Evolutionary conservation across 2,797 vertebrate species (phyloP), one percentile per base, ranked within the genome.

Genomic region (Smutsia gigantea): DNA sequence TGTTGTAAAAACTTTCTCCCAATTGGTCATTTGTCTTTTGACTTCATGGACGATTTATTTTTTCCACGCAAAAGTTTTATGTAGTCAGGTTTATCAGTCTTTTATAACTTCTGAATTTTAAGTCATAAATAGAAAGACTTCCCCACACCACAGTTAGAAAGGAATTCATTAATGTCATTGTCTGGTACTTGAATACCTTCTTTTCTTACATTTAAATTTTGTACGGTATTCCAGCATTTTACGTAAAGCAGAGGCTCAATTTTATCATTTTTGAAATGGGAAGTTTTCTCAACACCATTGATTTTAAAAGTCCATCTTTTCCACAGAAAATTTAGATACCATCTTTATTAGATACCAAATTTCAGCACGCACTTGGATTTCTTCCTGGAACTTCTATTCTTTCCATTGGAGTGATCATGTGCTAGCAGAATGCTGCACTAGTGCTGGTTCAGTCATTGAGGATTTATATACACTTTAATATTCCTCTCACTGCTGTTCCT

Each of bases 281-380:
- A 66, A 90, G 51, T 94, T 53, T 87, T 96, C 31, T 81, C 51
- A 93, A 64, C n/a, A 87, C 7, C 34, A 5, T 78, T 96, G 90
- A 79, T 91, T 90, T 96, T 93, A 81, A 95, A 96, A 93, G 23
- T 49, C 49, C 4, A 53, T 88, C 8, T 66, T 93, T 78, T 64
- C 68, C 21, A 34, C 23, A 75, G 53, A 89, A 9, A 96, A 55
- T 94, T 84, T 87, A 78, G 59, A 66, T 61, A 23, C 21, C 8
- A 79, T 87, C 46, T 96, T 96, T 92, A 96, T 89, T 87, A 92
- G 75, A 66, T 51, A 75, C 13, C 86, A 95, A 92, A 97, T 87
- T 95, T 72, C 81, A 96, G 15, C 31, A 53, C 15, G 17, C 15
- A 37, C 21, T 93, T 88, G 31, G 8, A 3, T 75, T 15, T 95